Evolutionary conservation across 1,140 invertebrate species (phyloP).

Genomic region (Platyura marginata): DNA sequence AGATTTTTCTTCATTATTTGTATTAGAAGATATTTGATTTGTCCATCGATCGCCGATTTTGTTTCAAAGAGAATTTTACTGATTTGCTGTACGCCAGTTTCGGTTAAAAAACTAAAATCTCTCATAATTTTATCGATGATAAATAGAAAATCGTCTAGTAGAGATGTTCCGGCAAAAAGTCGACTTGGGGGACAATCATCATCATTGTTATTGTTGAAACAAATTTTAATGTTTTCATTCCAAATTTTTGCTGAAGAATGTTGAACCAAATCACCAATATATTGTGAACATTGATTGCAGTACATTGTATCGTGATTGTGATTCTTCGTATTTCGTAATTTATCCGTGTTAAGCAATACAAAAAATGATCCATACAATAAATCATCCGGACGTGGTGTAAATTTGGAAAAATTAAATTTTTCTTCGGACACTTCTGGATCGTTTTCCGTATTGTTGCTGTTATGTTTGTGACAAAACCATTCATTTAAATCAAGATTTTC

Average conservation of each 20-base stretch:
- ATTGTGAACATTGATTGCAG: not conserved
- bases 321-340: not conserved
- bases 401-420: not conserved
- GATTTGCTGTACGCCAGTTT: not conserved
- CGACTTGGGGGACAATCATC: too few species aligned
- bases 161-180: not conserved
- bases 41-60: not conserved
- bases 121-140: not conserved
- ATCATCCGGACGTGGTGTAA: not conserved
- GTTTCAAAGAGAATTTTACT: not conserved
- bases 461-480: conserved; percentile 1
- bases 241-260: not conserved
- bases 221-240: not conserved
- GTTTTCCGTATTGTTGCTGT: not conserved
- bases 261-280: not conserved
- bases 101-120: not conserved
- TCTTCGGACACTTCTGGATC: not conserved
- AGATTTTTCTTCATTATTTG: not conserved
- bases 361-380: not conserved
- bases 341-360: not conserved
- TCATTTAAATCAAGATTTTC: conserved; percentile 1
- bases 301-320: not conserved
- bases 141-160: not conserved
- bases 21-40: not conserved
- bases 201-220: not conserved